Percentiles rank a stretch among this genome's conserved stretches.
These are phyloP conservation scores for Pardosa pseudoannulata DNA, from an alignment of 2,888 invertebrate species.

Conservation along the genomic window DNA sequence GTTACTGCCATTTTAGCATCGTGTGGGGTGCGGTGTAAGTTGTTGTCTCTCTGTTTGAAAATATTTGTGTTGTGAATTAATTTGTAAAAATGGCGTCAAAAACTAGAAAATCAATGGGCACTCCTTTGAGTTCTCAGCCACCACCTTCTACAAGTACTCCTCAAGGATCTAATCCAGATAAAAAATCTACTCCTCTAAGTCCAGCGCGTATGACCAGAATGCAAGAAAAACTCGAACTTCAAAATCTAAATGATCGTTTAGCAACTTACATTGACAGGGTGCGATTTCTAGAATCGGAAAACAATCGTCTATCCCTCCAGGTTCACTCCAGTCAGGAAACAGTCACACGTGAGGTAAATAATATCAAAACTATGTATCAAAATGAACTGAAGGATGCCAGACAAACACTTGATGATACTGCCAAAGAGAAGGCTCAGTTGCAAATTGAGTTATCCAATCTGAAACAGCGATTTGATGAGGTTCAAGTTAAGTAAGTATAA, in stretches of 20 bases:
- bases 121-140: constrained; percentile 11
- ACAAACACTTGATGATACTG: constrained; percentile 92
- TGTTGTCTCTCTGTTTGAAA: constrained; percentile 20
- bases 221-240: constrained; percentile 95
- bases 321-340: constrained; percentile 86
- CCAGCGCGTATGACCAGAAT: constrained; percentile 92
- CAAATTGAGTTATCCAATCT: constrained; percentile 94
- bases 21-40: constrained; percentile 65
- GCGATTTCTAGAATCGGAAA: constrained; percentile 93
- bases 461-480: constrained; percentile 89
- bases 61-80: background rate
- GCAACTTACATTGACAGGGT: constrained; percentile 97
- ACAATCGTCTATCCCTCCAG: constrained; percentile 88
- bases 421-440: constrained; percentile 93
- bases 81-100: constrained; percentile 46
- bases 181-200: constrained; percentile 84
- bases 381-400: constrained; percentile 93
- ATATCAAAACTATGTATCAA: constrained; percentile 94
- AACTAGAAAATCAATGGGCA: constrained; percentile 58
- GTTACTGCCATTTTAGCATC: constrained; percentile 66
- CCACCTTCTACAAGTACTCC: constrained; percentile 2
- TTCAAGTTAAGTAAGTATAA: constrained; percentile 86
- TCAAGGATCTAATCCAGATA: constrained; percentile 31
- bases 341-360: constrained; percentile 90
- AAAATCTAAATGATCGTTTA: constrained; percentile 95